Percentiles rank a stretch among this genome's conserved stretches.
Conservation (phyloP, 2,113 vertebrate genomes). For the Potamarius usumacintae region DNA sequence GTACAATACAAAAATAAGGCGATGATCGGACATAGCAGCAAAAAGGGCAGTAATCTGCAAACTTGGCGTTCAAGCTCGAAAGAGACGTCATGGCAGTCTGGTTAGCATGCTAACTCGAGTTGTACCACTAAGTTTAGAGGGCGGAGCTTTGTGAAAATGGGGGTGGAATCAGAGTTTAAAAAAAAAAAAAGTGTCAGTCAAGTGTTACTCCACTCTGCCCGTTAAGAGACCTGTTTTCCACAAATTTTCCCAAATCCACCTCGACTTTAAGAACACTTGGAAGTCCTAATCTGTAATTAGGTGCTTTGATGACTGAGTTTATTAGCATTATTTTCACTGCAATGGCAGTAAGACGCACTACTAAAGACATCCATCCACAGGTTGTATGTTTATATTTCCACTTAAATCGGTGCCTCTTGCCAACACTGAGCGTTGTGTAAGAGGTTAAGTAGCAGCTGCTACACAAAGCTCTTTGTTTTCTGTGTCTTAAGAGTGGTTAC, state of each 20-base stretch:
- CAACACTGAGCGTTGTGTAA: slow-evolving; percentile 24
- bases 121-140: background rate
- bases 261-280: background rate
- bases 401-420: slow-evolving; percentile 47
- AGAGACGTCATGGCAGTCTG: background rate
- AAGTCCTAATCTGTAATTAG: background rate
- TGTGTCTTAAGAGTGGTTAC: slow-evolving; percentile 18
- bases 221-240: background rate
- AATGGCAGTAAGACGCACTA: slow-evolving; percentile 7
- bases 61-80: background rate
- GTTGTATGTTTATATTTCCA: slow-evolving; percentile 48
- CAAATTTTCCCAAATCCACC: background rate
- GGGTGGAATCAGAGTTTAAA: background rate
- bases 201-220: background rate
- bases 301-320: background rate
- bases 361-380: slow-evolving; percentile 7
- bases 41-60: too few species aligned
- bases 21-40: too few species aligned
- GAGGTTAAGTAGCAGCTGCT: slow-evolving; percentile 22
- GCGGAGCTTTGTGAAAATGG: background rate
- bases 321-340: background rate
- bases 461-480: slow-evolving; percentile 36
- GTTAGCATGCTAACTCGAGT: background rate
- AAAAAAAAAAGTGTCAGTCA: background rate
- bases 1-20: too few species aligned